Conservation (phyloP, 2,888 invertebrate species). For the Thalpophila matura region DNA sequence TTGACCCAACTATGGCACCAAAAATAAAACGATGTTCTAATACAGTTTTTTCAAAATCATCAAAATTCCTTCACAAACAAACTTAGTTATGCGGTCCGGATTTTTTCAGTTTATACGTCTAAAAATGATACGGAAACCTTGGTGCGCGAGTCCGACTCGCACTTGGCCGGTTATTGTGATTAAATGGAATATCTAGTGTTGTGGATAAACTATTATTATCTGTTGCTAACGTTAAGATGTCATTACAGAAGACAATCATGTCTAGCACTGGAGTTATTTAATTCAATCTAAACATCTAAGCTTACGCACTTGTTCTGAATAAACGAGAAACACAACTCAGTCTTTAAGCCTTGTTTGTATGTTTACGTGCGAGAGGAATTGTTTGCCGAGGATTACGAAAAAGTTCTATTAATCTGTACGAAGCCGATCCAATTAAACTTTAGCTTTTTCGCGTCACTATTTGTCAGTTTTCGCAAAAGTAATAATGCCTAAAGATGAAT, state of each 20-base stretch:
- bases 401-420: slow-evolving; percentile 14
- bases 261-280: slow-evolving; percentile 12
- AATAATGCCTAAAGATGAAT: not conserved
- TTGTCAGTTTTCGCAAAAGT: not conserved
- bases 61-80: too few relatives aligned
- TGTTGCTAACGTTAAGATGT: slow-evolving; percentile 1
- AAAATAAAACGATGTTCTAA: too few relatives aligned
- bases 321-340: slow-evolving; percentile 25
- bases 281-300: slow-evolving; percentile 32
- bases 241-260: slow-evolving; percentile 13
- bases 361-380: slow-evolving; percentile 2
- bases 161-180: too few relatives aligned
- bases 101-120: too few relatives aligned
- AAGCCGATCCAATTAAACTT: slow-evolving; percentile 6
- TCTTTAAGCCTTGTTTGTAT: slow-evolving; percentile 16
- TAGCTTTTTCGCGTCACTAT: not conserved
- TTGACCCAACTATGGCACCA: too few relatives aligned
- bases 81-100: too few relatives aligned
- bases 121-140: too few relatives aligned
- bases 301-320: slow-evolving; percentile 36
- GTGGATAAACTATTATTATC: not conserved
- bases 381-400: slow-evolving; percentile 18
- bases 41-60: too few relatives aligned
- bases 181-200: not conserved
- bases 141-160: too few relatives aligned